Evolutionary conservation across 2,888 invertebrate genomes (phyloP).

Genomic region (Leptopilina myrica): DNA sequence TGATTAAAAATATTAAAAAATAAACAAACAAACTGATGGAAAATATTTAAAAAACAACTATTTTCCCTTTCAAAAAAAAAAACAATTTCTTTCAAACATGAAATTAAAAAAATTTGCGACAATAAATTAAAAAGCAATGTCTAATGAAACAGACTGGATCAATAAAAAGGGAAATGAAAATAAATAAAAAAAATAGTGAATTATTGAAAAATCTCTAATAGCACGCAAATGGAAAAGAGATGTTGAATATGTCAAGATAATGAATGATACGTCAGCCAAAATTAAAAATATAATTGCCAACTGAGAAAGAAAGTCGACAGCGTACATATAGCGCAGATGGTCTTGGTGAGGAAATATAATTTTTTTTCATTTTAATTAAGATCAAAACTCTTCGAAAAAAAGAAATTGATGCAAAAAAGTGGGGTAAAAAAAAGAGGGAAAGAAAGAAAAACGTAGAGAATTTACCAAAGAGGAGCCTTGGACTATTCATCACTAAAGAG

Average conservation of each 20-base stretch:
- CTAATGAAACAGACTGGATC: not conserved
- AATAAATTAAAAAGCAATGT: not conserved
- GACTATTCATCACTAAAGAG: conserved; percentile 32
- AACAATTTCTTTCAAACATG: too few species aligned
- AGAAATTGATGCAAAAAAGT: conserved; percentile 42
- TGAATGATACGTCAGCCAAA: conserved; percentile 43
- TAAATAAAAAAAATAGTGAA: not conserved
- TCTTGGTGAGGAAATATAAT: conserved; percentile 53
- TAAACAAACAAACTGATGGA: too few species aligned
- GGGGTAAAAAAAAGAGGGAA: too few species aligned
- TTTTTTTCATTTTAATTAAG: conserved; percentile 63
- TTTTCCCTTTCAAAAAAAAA: too few species aligned
- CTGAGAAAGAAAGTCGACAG: conserved; percentile 31
- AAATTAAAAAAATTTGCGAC: not conserved
- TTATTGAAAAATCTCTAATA: conserved; percentile 6
- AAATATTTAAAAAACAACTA: not conserved
- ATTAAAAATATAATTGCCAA: conserved; percentile 48
- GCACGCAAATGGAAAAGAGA: conserved; percentile 20
- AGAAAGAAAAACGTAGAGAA: conserved; percentile 37
- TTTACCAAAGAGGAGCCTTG: not conserved
- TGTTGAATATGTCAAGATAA: conserved; percentile 23
- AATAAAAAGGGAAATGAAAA: not conserved
- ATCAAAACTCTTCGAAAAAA: conserved; percentile 55
- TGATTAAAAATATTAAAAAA: too few species aligned
- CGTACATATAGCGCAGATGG: conserved; percentile 22